Base-by-base conservation (phyloP, 2,113 vertebrate species). In the Chaetodon trifascialis region DNA sequence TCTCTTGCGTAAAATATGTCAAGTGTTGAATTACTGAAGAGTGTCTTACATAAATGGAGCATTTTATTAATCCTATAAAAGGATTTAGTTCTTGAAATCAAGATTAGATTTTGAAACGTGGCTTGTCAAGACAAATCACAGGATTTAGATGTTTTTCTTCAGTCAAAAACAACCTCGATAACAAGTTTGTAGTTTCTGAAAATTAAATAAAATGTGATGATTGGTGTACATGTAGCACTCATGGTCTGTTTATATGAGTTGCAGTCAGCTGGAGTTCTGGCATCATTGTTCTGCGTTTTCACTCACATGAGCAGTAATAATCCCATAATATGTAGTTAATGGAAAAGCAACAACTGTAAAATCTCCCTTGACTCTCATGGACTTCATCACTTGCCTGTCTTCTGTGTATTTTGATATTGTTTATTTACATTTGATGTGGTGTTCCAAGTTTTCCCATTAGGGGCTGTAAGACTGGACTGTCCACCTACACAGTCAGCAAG, bases 401-500 rank as follows among this genome's bases (percentile, higher is more conserved):
- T 62, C 62, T 4, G 16, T 70, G 14, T 34, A 5, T 52, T 19
- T 40, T 66, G 1, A 17, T 71, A 42, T 25, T 66, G 42, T 68
- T 47, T 47, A 46, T 67, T 76, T 10, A 68, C 23, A 21, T n/a
- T 25, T 1, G 11, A 10, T 38, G 46, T 7, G 3, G 10, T 52
- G 9, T 25, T 7, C 12, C 19, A 16, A 17, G 36, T 40, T 51
- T 11, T 73, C 36, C 63, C 85, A 58, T 76, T 75, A 66, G 62
- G 49, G 21, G 34, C 38, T 0, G 11, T 17, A 42, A 70, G 62
- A 17, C 30, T 0, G 17, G 4, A 44, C n/a, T 21, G 15, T 54
- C 40, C 36, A 19, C 11, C n/a, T 38, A 14, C 64, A 71, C 14
- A 59, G 54, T 66, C 46, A 73, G 12, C 19, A 19, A 19, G 25